These are phyloP conservation scores for Apomyelois bistriatella DNA, from an alignment of 2,888 invertebrate genomes.

Conservation along the genomic window DNA sequence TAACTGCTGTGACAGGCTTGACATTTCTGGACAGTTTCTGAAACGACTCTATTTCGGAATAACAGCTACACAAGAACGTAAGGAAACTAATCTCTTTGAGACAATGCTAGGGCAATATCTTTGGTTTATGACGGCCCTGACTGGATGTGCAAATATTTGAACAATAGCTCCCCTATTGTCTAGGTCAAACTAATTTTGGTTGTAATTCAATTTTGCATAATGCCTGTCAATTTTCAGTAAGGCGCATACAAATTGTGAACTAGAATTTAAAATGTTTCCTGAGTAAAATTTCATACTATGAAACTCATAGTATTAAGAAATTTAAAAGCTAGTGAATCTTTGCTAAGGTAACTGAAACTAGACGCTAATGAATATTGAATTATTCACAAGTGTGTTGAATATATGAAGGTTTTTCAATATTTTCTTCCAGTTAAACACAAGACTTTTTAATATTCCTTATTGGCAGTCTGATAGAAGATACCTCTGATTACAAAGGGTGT, in stretches of 20 bases:
- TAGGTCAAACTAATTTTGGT: slow-evolving; percentile 73
- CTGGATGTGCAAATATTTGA: slow-evolving; percentile 73
- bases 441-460: too few species aligned
- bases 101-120: slow-evolving; percentile 72
- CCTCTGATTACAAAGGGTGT: too few species aligned
- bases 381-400: too few species aligned
- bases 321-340: too few species aligned
- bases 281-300: too few species aligned
- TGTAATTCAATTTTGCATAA: slow-evolving; percentile 66
- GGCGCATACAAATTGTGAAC: not conserved
- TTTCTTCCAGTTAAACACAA: too few species aligned
- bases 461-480: too few species aligned
- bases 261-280: too few species aligned
- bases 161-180: slow-evolving; percentile 61
- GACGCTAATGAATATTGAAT: too few species aligned
- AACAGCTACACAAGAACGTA: slow-evolving; percentile 48
- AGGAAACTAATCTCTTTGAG: slow-evolving; percentile 72
- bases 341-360: too few species aligned
- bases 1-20: not conserved
- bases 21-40: slow-evolving; percentile 5
- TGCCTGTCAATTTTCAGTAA: not conserved
- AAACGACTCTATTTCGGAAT: slow-evolving; percentile 31
- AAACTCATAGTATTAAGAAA: too few species aligned
- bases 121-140: slow-evolving; percentile 66
- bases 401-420: too few species aligned